Percentiles rank a stretch among this genome's conserved stretches.
phyloP scores from a whole-genome alignment of 2,888 invertebrate genomes.

The Zaprionus bogoriensis region DNA sequence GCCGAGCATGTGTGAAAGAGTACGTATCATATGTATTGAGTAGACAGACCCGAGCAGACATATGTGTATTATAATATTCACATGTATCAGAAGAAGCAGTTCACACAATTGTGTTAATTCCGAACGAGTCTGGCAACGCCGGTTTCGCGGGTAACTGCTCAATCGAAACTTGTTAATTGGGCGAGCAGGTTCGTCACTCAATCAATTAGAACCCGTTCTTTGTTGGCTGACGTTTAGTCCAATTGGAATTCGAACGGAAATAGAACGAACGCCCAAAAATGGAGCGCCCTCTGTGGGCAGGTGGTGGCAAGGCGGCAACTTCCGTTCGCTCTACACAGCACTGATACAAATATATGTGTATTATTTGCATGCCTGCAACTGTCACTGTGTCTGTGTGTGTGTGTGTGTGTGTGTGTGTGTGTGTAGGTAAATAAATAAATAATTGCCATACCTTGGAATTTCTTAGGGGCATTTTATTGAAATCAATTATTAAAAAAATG shows the following conservation, averaged over 20 bases:
- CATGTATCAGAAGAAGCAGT: constrained; percentile 24
- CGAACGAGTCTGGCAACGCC: constrained; percentile 43
- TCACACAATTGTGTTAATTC: constrained; percentile 68
- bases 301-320: constrained; percentile 50
- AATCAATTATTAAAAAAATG: constrained; percentile 38
- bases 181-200: constrained; percentile 54
- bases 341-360: neutral
- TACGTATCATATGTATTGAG: constrained; percentile 10
- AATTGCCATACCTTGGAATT: constrained; percentile 26
- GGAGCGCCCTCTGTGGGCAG: constrained; percentile 57
- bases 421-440: constrained; percentile 21
- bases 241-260: constrained; percentile 57
- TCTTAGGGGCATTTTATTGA: constrained; percentile 27
- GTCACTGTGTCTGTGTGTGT: neutral
- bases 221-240: constrained; percentile 36
- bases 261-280: constrained; percentile 58
- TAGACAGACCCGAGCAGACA: neutral
- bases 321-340: constrained; percentile 26
- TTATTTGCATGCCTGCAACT: no score
- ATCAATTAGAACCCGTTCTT: constrained; percentile 74
- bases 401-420: neutral
- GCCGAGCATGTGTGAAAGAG: neutral
- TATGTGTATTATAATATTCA: constrained; percentile 14
- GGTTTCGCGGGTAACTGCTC: constrained; percentile 43
- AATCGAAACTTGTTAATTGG: constrained; percentile 75